These are phyloP conservation scores for Peromyscus californicus DNA, from an alignment of 2,113 vertebrate species.

Conservation along the genomic window DNA sequence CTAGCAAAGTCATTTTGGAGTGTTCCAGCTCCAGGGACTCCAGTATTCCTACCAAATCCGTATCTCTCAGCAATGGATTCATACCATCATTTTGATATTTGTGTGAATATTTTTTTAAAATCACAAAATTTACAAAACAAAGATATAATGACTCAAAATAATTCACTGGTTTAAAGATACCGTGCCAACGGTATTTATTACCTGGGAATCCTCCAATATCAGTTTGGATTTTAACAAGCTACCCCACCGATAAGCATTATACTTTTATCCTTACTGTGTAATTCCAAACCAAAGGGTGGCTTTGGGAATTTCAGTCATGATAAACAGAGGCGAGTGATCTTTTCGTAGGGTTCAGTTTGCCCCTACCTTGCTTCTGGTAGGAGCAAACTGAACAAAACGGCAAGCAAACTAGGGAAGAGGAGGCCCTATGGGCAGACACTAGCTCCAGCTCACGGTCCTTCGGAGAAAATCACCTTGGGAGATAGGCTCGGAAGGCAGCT, in stretches of 20 bases:
- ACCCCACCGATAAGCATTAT: background rate
- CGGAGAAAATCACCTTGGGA: constrained; percentile 90
- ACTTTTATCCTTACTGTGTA: background rate
- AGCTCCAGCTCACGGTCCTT: background rate
- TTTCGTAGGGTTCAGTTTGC: background rate
- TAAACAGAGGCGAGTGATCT: background rate
- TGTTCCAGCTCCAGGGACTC: background rate
- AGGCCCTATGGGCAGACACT: rapidly evolving
- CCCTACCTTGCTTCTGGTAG: background rate
- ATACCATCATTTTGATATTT: background rate
- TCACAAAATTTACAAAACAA: constrained; percentile 49
- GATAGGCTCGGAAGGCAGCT: constrained; percentile 92
- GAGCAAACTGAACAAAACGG: background rate
- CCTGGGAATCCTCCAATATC: background rate
- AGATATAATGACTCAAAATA: background rate
- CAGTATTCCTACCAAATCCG: background rate
- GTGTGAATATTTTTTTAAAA: background rate
- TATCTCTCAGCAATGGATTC: background rate
- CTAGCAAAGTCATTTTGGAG: background rate
- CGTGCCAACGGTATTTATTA: background rate
- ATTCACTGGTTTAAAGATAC: background rate
- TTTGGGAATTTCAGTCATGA: background rate
- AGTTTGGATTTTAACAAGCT: background rate
- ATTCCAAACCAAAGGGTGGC: background rate
- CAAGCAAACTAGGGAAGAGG: background rate